Conservation (phyloP, 2,113 vertebrate species). For the Myodes glareolus region DNA sequence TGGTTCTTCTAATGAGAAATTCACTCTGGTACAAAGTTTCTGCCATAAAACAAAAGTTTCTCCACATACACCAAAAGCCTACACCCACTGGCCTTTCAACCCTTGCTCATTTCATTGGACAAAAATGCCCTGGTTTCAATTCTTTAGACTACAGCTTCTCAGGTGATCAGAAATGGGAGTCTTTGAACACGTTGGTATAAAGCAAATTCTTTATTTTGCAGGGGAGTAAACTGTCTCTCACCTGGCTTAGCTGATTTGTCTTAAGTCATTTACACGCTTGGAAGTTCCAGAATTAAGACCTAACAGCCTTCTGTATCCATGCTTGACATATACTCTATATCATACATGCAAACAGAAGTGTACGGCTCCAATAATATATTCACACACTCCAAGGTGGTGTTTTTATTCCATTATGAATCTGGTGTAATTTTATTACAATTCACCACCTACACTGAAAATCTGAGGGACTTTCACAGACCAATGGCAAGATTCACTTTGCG, state of each 20-base stretch:
- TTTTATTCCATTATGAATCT: not conserved
- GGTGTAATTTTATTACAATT: not conserved
- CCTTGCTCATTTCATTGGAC: not conserved
- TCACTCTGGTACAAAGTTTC: not conserved
- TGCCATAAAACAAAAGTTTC: not conserved
- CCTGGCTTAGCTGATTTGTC: not conserved
- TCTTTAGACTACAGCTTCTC: conserved; percentile 19
- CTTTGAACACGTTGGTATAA: not conserved
- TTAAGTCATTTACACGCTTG: not conserved
- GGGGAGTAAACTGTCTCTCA: not conserved
- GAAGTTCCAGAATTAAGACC: not conserved
- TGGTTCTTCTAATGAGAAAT: conserved; percentile 51
- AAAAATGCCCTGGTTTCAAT: not conserved
- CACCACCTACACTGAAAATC: not conserved
- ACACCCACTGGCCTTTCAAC: not conserved
- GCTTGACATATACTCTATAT: not conserved
- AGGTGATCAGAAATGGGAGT: not conserved
- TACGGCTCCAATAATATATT: not conserved
- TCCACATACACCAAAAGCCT: not conserved
- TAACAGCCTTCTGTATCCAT: not conserved
- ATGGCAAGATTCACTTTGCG: not conserved
- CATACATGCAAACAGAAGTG: not conserved
- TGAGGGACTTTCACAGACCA: not conserved
- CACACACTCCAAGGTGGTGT: not conserved
- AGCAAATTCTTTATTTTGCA: conserved; percentile 20